Base-by-base conservation (phyloP, 2,113 vertebrate species). In the Leiothrix lutea region DNA sequence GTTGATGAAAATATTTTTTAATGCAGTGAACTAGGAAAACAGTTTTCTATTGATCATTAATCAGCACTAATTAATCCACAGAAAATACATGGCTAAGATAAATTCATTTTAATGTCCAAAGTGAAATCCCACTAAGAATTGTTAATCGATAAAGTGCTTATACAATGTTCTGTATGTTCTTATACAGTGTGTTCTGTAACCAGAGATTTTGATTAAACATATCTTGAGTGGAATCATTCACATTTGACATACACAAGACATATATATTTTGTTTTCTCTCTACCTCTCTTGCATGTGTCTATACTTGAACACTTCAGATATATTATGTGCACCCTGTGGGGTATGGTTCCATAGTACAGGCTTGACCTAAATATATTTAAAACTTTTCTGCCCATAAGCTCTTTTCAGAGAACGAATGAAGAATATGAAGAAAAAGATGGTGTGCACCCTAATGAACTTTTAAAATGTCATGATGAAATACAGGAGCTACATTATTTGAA, bases 311-410 rank as follows among this genome's bases (percentile, higher is more conserved):
- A 38, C 21, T 53, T 83, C 14, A 7, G 14, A 1, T 26, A 12
- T 15, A 5, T 65, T 80, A 13, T 9, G 6, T 77, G 11, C 7
- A 17, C 8, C 4, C 2, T 35, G 2, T 60, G 11, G 48, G 40
- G 8, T 56, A 35, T 2, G 2, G 6, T 54, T n/a, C 9, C 1
- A 0, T 26, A 38, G 12, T 73, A 61, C 11, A 48, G 16, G 28
- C 20, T 77, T 73, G 45, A 42, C 31, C 17, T 65, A 40, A 80
- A 14, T 60, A 38, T 17, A 1, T 48, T 47, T 40, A 15, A 73
- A 73, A 31, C 3, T 71, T 42, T 54, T 42, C 18, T 80, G 29
- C 5, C 7, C 1, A 21, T 64, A 38, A 35, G 11, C 5, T 61
- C 19, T 42, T 74, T 78, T 53, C n/a, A 54, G 21, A 58, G 19